Percentiles rank a stretch among this genome's conserved stretches.
Evolutionary conservation across 2,797 vertebrate species (phyloP).

Genomic region (Manis pentadactyla): DNA sequence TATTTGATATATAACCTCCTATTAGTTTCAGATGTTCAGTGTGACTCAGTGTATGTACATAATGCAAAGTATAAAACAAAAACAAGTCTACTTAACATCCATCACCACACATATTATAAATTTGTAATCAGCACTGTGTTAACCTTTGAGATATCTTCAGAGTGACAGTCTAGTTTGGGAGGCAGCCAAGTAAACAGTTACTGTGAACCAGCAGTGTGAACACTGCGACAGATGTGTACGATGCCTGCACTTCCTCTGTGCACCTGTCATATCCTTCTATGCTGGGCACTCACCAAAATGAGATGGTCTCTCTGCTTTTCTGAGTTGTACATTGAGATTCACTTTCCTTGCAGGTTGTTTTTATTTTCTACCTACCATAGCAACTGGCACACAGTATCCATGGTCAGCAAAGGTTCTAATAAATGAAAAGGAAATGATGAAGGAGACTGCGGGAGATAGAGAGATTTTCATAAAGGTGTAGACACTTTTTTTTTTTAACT

Average conservation of each 20-base stretch:
- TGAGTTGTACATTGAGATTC: neutral
- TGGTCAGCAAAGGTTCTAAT: neutral
- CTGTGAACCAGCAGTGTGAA: neutral
- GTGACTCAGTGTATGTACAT: neutral
- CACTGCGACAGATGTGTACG: neutral
- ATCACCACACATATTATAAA: neutral
- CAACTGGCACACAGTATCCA: neutral
- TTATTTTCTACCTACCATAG: neutral
- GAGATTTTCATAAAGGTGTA: neutral
- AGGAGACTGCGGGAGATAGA: neutral
- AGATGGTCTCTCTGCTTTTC: neutral
- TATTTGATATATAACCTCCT: neutral
- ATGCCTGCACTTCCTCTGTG: neutral
- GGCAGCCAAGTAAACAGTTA: neutral
- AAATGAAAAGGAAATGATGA: conserved; percentile 4
- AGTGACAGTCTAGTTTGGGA: neutral
- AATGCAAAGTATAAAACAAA: neutral
- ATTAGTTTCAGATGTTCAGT: neutral
- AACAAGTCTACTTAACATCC: neutral
- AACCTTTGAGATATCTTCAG: neutral
- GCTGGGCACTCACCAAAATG: neutral
- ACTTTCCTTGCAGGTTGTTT: conserved; percentile 19
- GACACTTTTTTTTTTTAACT: neutral
- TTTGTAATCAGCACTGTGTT: neutral
- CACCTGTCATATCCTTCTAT: neutral